Evolutionary conservation across 2,113 vertebrate genomes (phyloP).

Genomic region (Cyanistes caeruleus): DNA sequence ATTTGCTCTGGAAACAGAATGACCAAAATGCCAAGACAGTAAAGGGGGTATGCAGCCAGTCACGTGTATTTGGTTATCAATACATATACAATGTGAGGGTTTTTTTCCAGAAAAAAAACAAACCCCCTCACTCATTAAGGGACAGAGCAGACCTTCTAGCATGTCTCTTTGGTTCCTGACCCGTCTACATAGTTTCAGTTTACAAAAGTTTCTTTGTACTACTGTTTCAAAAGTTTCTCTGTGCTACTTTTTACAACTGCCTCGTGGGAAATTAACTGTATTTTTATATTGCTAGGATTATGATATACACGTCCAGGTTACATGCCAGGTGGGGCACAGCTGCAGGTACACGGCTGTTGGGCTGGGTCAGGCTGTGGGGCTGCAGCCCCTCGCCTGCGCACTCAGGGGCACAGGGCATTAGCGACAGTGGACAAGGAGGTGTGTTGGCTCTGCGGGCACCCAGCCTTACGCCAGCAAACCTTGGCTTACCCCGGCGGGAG

Average conservation of each 20-base stretch:
- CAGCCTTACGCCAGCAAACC: background rate
- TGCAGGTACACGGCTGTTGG: background rate
- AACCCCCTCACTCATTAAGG: background rate
- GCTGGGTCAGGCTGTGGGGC: background rate
- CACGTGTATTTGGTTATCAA: background rate
- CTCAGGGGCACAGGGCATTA: background rate
- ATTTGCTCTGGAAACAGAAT: background rate
- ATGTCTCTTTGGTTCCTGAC: background rate
- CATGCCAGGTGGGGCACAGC: background rate
- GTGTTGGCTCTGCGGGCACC: background rate
- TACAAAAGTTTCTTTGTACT: conserved; percentile 1
- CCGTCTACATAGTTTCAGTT: background rate
- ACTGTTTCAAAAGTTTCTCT: background rate
- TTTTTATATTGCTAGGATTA: background rate
- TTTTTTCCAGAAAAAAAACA: background rate
- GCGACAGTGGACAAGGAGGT: accelerated
- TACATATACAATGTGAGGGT: accelerated
- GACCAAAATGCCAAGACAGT: background rate
- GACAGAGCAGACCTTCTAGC: background rate
- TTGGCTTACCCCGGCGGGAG: background rate
- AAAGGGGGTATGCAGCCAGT: background rate
- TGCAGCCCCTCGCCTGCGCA: background rate
- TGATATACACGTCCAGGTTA: accelerated
- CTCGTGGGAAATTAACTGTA: background rate
- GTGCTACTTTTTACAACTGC: background rate